Evolutionary conservation across 2,113 vertebrate species (phyloP), one percentile per base, ranked within the genome.

Genomic region (Cervus canadensis): DNA sequence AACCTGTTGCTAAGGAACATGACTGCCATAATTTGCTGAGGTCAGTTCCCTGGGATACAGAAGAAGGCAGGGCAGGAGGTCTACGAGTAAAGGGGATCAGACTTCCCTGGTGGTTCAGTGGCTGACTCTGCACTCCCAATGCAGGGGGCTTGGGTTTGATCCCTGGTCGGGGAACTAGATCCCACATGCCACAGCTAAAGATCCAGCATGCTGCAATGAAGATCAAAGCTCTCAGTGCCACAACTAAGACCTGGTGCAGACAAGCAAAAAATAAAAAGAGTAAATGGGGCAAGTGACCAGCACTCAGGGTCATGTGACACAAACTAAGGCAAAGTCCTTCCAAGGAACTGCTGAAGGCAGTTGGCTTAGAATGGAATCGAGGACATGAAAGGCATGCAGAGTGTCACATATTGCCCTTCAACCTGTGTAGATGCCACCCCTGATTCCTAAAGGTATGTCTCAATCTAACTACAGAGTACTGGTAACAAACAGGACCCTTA

Each of bases 311-410:
- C 56, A 40, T 0, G 23, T 7, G 87, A 88, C 19, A 62, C 60
- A 71, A 50, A 54, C 9, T 11, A 45, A 89, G 57, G 36, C 36
- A 60, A 60, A 76, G 48, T 7, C 26, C 14, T 36, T 74, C 43
- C 14, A 11, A 23, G 17, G 64, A 89, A 67, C n/a, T 4, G 7
- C 67, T 28, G 5, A 19, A 50, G 15, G 40, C 45, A n/a, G 26
- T 5, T 60, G 50, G 26, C 26, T 81, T 33, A 21, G 30, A 43
- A 28, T 11, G 85, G 71, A 87, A 30, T 10, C 0, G 2, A 78
- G 30, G n/a, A 36, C 1, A 0, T 13, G 10, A 33, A 74, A 76
- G 33, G 25, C 25, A 33, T 1, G 1, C 10, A 21, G 26, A 6
- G 0, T 76, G 82, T 43, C 48, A 19, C 50, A 76, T 21, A 43